Percentiles rank a stretch among this genome's conserved stretches.
Conservation (phyloP, 2,888 invertebrate species). For the Cantharis lateralis region DNA sequence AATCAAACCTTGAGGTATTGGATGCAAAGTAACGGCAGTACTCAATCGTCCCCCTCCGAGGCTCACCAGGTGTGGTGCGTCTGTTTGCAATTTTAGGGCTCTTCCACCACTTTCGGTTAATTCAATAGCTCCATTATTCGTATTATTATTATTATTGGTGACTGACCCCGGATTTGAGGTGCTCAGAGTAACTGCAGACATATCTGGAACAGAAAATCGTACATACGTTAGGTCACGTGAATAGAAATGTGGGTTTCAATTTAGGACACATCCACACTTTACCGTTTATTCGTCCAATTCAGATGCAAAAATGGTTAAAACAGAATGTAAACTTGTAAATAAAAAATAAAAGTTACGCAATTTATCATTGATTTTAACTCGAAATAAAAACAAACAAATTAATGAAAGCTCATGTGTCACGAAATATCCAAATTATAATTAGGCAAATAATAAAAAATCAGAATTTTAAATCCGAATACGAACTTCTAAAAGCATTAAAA, state of each 20-base stretch:
- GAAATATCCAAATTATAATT: no score
- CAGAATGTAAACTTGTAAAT: neutral
- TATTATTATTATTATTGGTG: conserved; percentile 10
- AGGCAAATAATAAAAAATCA: no score
- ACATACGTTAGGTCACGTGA: neutral
- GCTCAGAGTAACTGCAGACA: conserved; percentile 39
- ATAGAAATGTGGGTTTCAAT: neutral
- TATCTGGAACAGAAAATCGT: conserved; percentile 31
- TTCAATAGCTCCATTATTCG: conserved; percentile 39
- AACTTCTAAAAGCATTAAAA: no score
- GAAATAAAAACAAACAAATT: neutral
- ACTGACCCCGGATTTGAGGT: conserved; percentile 8
- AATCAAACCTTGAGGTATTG: conserved; percentile 79
- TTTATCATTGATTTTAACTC: neutral
- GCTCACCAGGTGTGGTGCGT: conserved; percentile 89
- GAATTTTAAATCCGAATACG: no score
- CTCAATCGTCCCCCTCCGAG: conserved; percentile 88
- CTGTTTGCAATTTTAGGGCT: conserved; percentile 71
- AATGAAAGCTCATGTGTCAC: neutral
- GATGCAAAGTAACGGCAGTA: conserved; percentile 90
- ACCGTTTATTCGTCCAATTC: neutral
- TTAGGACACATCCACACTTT: neutral
- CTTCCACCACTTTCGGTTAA: conserved; percentile 56
- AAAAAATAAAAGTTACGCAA: neutral
- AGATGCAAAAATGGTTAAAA: neutral